Conservation (phyloP, 2,797 vertebrate genomes). For the Pelobates cultripes region DNA sequence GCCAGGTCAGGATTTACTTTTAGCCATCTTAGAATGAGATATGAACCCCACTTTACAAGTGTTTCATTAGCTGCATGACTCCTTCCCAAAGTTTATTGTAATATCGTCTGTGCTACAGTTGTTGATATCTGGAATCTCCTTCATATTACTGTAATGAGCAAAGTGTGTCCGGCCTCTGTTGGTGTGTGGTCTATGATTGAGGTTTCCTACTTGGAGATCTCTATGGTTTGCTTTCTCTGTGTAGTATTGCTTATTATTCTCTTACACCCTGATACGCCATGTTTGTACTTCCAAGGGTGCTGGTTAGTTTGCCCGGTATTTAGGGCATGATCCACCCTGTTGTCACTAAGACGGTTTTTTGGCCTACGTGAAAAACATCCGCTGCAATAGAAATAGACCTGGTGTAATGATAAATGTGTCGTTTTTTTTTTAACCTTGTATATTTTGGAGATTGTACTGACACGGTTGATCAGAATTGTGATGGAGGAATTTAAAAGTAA, state of each 20-base stretch:
- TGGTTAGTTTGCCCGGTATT: slow-evolving; percentile 13
- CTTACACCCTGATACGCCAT: background rate
- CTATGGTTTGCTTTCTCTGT: background rate
- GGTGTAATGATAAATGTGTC: slow-evolving; percentile 18
- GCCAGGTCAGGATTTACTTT: too few species aligned
- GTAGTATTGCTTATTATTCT: background rate
- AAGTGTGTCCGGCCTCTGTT: background rate
- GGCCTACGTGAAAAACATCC: background rate
- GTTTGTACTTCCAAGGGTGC: background rate
- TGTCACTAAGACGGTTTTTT: background rate
- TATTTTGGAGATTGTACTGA: slow-evolving; percentile 35
- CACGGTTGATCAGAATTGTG: slow-evolving; percentile 41
- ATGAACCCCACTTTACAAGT: too few species aligned
- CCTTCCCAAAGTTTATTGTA: too few species aligned
- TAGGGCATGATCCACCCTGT: slow-evolving; percentile 11
- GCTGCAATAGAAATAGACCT: background rate
- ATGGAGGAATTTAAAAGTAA: slow-evolving; percentile 52
- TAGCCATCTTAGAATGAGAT: too few species aligned
- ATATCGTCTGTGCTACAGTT: background rate
- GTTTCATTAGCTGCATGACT: too few species aligned
- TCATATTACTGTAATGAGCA: background rate
- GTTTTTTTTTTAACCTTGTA: slow-evolving; percentile 32
- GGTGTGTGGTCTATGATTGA: slow-evolving; percentile 27
- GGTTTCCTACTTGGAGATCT: background rate
- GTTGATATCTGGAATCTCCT: background rate